Base-by-base conservation (phyloP, 1,140 invertebrate species). In the Meloidogyne chitwoodi region DNA sequence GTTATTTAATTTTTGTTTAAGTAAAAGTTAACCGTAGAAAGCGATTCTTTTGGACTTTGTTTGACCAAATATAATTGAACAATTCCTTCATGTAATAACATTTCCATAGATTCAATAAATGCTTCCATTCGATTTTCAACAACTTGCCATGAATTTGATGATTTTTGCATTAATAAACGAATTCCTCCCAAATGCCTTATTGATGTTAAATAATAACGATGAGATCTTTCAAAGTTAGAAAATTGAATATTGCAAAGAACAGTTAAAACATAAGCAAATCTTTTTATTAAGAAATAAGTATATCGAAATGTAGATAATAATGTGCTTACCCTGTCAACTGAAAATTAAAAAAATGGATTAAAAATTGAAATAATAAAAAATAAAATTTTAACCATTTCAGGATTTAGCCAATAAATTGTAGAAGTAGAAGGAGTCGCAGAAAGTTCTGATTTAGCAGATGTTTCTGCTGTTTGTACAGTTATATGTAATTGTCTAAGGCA, bases 131-230 rank as follows among this genome's bases (percentile, higher is more conserved):
- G 64, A 66, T 44, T 48, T 38, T 78, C 76, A 11, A 81, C 77
- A 31, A 81, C 38, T 22, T 79, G 24, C 81, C 81, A 81, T 0
- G 44, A 48, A 48, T 48, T 16, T 48, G 62, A 26, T 48, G 27
- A 64, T 64, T 81, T 83, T 24, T 68, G 31, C 80, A 80, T 82
- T 34, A 74, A 16, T 34, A 16, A 29, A 31, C 63, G 38, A 19
- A 81, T 77, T 3, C 69, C 66, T 24, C 84, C 79, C 38, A 81
- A 83, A 68, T 81, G 79, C 64, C 80, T 80, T 34, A 83, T 22
- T 62, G 80, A 61, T 22, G 76, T 81, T 14, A 31, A 41, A 66
- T 80, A 83, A 44, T 81, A 81, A 16, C 79, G 66, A 41, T 79
- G 78, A 5, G 78, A 48, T 69, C 78, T 26, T 29, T 80, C 77